Evolutionary conservation across 2,888 invertebrate species (phyloP), one percentile per base, ranked within the genome.

Genomic region (Mechanitis messenoides): DNA sequence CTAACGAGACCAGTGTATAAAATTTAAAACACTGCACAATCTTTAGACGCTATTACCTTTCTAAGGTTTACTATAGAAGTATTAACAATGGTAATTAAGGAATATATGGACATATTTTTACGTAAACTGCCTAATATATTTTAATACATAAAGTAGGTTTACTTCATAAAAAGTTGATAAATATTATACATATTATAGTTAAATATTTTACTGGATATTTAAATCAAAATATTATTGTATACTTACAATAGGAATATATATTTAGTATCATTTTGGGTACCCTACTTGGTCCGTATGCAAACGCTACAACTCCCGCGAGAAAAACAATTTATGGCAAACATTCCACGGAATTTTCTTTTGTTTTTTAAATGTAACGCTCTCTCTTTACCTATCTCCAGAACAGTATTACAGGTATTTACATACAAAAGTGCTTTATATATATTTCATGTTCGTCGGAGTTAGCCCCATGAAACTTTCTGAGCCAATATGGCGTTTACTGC

Each of bases 271-370:
- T 58, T 61, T 57, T 66, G 65, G 71, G 5, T 65, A 68, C 70
- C 75, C 82, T 81, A 85, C 78, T 78, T 76, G 78, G 81, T 71
- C 75, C 73, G 78, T 84, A 87, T 88, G 87, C 88, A 86, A 87
- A 85, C 82, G 81, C 69, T 77, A 78, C 77, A 75, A 78, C 79
- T 87, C 87, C 85, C 87, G 77, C 71, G 87, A 83, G 87, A 77
- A 74, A 80, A 72, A 84, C 84, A 87, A 89, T 88, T 89, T 89
- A 89, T 88, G 85, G 85, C 80, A 74, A 79, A 81, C 83, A 84
- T 87, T 87, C 79, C 83, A 76, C 81, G 76, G 85, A 83, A 85
- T 86, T 85, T 85, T 81, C 82, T 85, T 88, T 87, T 86, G 84
- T 87, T 86, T 85, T 83, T 80, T 76, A 78, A 82, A 83, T 76